A percentile compares a stretch with the other conserved stretches of the same genome.
Conservation (phyloP, 1,140 invertebrate genomes). For the Scylla paramamosain region DNA sequence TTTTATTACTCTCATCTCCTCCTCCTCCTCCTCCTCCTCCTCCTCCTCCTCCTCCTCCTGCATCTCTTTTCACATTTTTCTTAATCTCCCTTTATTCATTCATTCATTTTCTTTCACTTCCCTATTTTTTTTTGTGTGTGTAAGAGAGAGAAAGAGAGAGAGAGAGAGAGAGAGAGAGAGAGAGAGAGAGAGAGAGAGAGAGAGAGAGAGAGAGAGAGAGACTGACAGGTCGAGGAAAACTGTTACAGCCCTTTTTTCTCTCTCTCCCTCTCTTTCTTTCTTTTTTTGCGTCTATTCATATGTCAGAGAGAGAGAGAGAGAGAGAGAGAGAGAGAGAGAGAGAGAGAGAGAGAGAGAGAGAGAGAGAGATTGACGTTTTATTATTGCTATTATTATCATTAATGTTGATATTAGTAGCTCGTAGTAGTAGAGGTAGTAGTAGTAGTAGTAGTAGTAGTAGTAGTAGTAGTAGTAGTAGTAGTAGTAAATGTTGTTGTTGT, state of each 20-base stretch:
- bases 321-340: constrained; percentile 15
- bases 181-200: constrained; percentile 19
- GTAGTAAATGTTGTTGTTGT: not conserved
- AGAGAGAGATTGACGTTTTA: not conserved
- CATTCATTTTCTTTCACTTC: not conserved
- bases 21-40: not conserved
- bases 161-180: constrained; percentile 20
- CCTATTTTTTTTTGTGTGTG: not conserved
- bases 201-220: not conserved
- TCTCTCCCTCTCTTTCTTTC: no score
- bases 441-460: constrained; percentile 49
- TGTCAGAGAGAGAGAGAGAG: not conserved
- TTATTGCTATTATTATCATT: constrained; percentile 16
- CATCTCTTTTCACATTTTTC: not conserved
- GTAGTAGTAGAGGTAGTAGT: constrained; percentile 35
- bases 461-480: constrained; percentile 37
- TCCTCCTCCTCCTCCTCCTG: not conserved
- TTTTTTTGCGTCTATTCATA: not conserved
- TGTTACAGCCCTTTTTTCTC: not conserved
- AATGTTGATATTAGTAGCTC: not conserved
- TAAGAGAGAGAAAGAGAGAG: not conserved
- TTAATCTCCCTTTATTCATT: not conserved
- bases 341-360: constrained; percentile 17
- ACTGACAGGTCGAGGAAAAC: not conserved
- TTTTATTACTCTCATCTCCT: no score